Base-by-base conservation (phyloP, 2,113 vertebrate species). In the Boleophthalmus pectinirostris region DNA sequence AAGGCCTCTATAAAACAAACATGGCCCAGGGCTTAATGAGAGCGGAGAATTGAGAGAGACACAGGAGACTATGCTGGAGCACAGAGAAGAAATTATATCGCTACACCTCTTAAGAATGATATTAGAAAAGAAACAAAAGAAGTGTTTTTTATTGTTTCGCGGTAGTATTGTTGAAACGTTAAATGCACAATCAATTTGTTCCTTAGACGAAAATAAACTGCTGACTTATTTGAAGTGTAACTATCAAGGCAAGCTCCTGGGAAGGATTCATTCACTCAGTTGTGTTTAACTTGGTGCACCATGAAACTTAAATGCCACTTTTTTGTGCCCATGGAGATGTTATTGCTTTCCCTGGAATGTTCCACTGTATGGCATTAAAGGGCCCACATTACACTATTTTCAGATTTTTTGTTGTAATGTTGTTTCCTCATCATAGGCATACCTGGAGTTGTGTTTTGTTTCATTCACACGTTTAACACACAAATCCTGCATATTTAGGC, bases 21-120 rank as follows among this genome's bases (percentile, higher is more conserved):
- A 79, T 25, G 79, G 73, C 72, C 53, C 10, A 5, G 1, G 66
- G 74, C 56, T 85, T 82, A 82, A 82, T 86, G 78, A 83, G 77
- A 63, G 75, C 67, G 70, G 83, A 81, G 75, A 79, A 69, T 75
- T 57, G 63, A 80, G 51, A 20, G 51, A 51, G 54, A 11, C 84
- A 60, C 43, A 29, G 49, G 72, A 83, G 69, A 80, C 68, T 49
- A 69, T 47, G 72, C 29, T 73, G 20, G 70, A 81, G 64, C 65
- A 29, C 54, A 9, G 49, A 13, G 78, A 23, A 63, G 69, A 74
- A 76, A 60, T 65, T 29, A 75, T 49, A 81, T 58, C 35, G 66
- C 67, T 38, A 14, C 23, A 49, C n/a, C 57, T 72, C 43, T 72
- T 68, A 51, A 53, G 38, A 72, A 63, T 64, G 21, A 74, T 75